These are phyloP conservation scores for Trichopria drosophilae DNA, from an alignment of 2,888 invertebrate genomes.

Conservation along the genomic window DNA sequence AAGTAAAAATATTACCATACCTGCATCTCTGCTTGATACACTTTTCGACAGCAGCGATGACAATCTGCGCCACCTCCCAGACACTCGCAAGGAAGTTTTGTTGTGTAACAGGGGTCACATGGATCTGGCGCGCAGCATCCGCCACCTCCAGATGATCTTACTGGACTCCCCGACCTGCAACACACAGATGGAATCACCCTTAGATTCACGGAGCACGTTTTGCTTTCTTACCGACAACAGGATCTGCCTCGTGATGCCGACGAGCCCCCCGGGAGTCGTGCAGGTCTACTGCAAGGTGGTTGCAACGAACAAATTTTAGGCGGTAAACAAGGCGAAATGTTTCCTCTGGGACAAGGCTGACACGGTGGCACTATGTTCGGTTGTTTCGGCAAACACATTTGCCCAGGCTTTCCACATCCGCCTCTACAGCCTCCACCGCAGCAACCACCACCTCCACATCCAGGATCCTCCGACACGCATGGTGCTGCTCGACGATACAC, in stretches of 20 bases:
- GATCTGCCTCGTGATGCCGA: constrained; percentile 20
- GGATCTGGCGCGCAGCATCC: constrained; percentile 23
- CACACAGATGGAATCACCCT: constrained; percentile 28
- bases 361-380: constrained; percentile 40
- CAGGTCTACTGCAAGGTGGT: constrained; percentile 35
- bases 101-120: no score
- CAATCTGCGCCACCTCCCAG: constrained; percentile 53
- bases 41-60: constrained; percentile 56
- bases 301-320: constrained; percentile 36
- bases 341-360: constrained; percentile 31
- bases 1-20: constrained; percentile 34
- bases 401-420: constrained; percentile 47
- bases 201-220: constrained; percentile 24
- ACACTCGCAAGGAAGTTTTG: constrained; percentile 49
- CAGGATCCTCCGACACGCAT: constrained; percentile 35
- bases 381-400: constrained; percentile 41
- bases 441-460: constrained; percentile 46
- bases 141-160: constrained; percentile 32
- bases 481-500: constrained; percentile 28
- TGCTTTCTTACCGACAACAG: constrained; percentile 39
- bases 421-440: constrained; percentile 50
- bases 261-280: constrained; percentile 21
- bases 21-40: constrained; percentile 55
- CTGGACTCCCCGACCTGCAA: constrained; percentile 32
- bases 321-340: constrained; percentile 41